Evolutionary conservation across 2,113 vertebrate genomes (phyloP), one percentile per base, ranked within the genome.

Genomic region (Isurus oxyrinchus): DNA sequence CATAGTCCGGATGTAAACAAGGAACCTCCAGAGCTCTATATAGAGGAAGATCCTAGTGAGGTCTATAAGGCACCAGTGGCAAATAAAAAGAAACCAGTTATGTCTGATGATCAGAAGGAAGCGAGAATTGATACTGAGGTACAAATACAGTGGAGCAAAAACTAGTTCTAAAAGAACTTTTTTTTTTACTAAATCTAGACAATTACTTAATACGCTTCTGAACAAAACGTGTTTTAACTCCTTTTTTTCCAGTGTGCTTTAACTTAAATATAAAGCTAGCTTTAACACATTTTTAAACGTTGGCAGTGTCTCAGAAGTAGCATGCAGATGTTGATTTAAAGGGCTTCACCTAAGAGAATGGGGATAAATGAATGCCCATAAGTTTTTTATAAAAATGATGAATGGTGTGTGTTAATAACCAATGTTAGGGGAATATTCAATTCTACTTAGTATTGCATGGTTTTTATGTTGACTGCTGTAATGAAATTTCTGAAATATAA

Each of bases 31-130:
- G 97, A 98, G 96, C 97, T 99, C 96, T 98, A 98, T 97, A 99
- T 99, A 97, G 97, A 98, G 97, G 99, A 99, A 97, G 98, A 98
- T 49, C 97, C 96, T 14, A 97, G 97, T 53, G 97, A 97, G 53
- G 96, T 90, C 96, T 88, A 49, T 96, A 95, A 96, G 97, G 93
- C 72, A 95, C 96, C 97, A 86, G 0, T 96, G 97, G 97, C 97
- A 96, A 96, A 61, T 96, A 96, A 63, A 96, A 96, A 96, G 97
- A 97, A 96, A 44, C 97, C 97, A 97, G 96, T 97, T 96, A 96
- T 97, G 96, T 97, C 96, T 96, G 97, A 97, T 96, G 97, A 98
- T 97, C 97, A 97, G 96, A 93, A 57, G 96, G 96, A 97, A 97
- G 67, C 94, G 0, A 96, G 97, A 97, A 96, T 66, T 95, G 72